Evolutionary conservation across 2,888 invertebrate genomes (phyloP).

Genomic region (Dicyrtomina minuta): DNA sequence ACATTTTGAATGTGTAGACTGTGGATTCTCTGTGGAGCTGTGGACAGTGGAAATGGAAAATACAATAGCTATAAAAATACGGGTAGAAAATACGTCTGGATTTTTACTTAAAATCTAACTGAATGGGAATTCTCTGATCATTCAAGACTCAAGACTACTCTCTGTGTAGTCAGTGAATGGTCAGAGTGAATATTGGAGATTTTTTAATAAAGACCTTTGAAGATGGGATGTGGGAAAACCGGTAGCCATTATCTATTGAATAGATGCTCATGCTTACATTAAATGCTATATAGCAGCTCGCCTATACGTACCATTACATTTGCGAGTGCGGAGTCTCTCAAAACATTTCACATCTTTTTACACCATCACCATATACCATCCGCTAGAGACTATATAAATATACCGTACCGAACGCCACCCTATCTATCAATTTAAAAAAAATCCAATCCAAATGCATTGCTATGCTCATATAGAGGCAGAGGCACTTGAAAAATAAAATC

Average conservation of each 20-base stretch:
- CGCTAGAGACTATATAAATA: not conserved
- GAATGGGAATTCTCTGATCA: too few relatives aligned
- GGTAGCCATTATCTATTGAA: conserved; percentile 30
- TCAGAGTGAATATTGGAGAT: conserved; percentile 25
- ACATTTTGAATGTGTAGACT: too few relatives aligned
- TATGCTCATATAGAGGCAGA: not conserved
- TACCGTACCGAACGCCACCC: not conserved
- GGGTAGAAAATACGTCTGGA: too few relatives aligned
- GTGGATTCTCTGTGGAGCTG: too few relatives aligned
- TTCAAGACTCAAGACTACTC: too few relatives aligned
- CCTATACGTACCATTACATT: not conserved
- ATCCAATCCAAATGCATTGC: not conserved
- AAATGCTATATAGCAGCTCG: not conserved
- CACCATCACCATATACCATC: not conserved
- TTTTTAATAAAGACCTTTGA: conserved; percentile 33
- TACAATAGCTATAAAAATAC: too few relatives aligned
- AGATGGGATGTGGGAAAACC: conserved; percentile 32
- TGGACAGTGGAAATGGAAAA: too few relatives aligned
- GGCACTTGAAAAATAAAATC: conserved; percentile 27
- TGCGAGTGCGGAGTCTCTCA: conserved; percentile 14
- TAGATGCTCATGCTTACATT: not conserved
- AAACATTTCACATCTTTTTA: conserved; percentile 19
- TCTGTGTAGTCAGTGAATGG: too few relatives aligned
- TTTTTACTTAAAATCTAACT: too few relatives aligned
- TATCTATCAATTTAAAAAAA: not conserved